Conservation (phyloP, 2,888 invertebrate species). For the Julus scandinavius region DNA sequence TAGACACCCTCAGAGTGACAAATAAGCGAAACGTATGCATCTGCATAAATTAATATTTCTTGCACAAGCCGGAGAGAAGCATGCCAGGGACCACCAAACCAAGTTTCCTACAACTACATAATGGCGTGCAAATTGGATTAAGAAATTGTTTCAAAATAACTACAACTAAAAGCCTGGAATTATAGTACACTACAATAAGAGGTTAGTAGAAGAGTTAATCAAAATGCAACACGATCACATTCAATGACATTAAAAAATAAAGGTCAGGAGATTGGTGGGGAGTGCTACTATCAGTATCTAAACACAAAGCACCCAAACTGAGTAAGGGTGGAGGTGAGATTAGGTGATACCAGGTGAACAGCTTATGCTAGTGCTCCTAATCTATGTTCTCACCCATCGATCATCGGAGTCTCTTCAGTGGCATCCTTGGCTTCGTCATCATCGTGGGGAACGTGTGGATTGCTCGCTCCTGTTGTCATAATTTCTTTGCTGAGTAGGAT, state of each 20-base stretch:
- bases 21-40: background rate
- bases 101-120: background rate
- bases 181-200: background rate
- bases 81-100: background rate
- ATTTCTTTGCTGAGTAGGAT: conserved; percentile 51
- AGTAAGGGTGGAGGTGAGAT: conserved; percentile 46
- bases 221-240: conserved; percentile 6
- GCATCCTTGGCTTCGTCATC: conserved; percentile 56
- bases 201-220: background rate
- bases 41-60: background rate
- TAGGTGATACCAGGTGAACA: conserved; percentile 36
- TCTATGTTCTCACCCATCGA: conserved; percentile 56
- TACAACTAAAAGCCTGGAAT: background rate
- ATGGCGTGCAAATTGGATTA: background rate
- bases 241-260: background rate
- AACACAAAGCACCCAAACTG: background rate
- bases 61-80: background rate
- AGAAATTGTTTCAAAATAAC: background rate
- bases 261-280: background rate
- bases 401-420: conserved; percentile 57
- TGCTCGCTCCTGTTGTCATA: conserved; percentile 28
- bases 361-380: conserved; percentile 48
- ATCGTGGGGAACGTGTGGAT: conserved; percentile 39
- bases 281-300: conserved; percentile 30
- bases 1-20: background rate